phyloP scores from a whole-genome alignment of 2,113 vertebrate genomes.

The cat (Felis catus) region DNA sequence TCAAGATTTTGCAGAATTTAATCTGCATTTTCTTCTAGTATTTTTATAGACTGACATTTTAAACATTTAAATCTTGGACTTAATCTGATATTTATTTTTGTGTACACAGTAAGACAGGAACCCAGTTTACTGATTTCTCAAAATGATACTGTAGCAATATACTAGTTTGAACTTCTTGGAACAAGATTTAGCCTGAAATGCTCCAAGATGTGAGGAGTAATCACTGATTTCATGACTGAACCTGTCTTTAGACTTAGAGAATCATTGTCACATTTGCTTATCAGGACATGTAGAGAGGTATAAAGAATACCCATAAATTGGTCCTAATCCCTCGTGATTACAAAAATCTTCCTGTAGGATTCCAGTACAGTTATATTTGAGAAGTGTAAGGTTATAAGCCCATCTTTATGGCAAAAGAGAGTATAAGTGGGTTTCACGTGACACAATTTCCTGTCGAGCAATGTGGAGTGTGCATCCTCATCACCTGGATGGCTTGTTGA shows the following conservation, averaged over 20 bases:
- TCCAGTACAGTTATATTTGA: background rate
- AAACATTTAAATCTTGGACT: background rate
- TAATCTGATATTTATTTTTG: background rate
- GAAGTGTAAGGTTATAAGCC: background rate
- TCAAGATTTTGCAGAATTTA: background rate
- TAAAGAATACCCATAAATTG: background rate
- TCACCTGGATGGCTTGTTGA: background rate
- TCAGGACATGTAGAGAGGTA: background rate
- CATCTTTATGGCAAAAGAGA: background rate
- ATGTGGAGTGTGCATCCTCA: background rate
- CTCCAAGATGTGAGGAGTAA: background rate
- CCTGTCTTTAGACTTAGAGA: background rate
- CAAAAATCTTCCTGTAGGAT: background rate
- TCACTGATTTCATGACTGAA: background rate
- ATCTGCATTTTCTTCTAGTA: background rate
- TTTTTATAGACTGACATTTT: background rate
- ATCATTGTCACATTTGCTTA: background rate
- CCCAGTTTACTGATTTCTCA: background rate
- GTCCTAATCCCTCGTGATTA: background rate
- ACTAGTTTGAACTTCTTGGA: background rate
- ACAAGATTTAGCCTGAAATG: background rate
- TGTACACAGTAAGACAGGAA: background rate
- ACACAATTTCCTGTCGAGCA: background rate
- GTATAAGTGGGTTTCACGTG: background rate
- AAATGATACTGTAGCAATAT: background rate